Evolutionary conservation across 2,888 invertebrate genomes (phyloP).

Genomic region (Brachynemurus nebulosus): DNA sequence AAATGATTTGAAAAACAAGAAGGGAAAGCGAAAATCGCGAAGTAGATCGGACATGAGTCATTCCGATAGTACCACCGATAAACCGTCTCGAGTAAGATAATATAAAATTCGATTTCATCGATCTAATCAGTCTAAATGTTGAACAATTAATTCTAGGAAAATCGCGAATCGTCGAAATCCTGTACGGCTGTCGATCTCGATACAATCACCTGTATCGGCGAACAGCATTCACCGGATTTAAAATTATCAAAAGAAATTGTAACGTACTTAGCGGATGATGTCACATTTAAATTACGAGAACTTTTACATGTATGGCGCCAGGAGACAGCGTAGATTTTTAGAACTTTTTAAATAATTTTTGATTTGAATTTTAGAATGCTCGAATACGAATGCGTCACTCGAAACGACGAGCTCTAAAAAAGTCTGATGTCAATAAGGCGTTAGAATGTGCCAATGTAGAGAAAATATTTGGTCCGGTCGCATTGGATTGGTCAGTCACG

Average conservation of each 20-base stretch:
- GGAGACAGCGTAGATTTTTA: no score
- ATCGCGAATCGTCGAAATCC: not conserved
- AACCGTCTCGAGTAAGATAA: no score
- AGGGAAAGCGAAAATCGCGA: no score
- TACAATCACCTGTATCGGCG: not conserved
- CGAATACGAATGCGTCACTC: not conserved
- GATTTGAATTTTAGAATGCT: not conserved
- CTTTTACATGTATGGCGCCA: slow-evolving; percentile 1
- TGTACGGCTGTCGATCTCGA: slow-evolving; percentile 1
- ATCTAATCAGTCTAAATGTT: no score
- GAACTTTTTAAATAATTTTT: no score
- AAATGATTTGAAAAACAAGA: no score
- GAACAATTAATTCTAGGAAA: no score
- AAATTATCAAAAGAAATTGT: not conserved
- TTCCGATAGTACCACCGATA: no score
- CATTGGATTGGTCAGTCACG: not conserved
- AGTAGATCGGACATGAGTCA: no score
- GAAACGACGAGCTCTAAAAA: not conserved
- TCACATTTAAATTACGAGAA: slow-evolving; percentile 3
- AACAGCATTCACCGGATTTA: not conserved
- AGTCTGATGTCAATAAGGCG: not conserved
- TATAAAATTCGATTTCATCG: no score
- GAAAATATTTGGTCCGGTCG: not conserved
- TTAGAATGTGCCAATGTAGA: not conserved
- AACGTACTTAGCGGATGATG: slow-evolving; percentile 2